A percentile compares a stretch with the other conserved stretches of the same genome.
Evolutionary conservation across 2,113 vertebrate species (phyloP).

Genomic region (Scomber colias): DNA sequence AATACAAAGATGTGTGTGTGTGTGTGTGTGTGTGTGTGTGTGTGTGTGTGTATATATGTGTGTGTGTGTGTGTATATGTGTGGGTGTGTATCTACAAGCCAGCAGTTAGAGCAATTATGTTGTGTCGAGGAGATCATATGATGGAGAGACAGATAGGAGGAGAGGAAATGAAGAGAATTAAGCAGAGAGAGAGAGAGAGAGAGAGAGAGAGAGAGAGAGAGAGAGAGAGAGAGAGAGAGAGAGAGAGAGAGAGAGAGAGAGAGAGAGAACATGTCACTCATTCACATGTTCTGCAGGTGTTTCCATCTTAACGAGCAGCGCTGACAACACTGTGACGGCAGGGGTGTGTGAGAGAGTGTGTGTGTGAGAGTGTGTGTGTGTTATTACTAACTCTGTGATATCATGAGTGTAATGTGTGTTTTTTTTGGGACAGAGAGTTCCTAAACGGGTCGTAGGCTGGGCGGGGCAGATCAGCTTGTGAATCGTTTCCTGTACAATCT

Average conservation of each 20-base stretch:
- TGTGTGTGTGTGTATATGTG: conserved; percentile 5
- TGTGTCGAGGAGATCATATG: background rate
- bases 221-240: too few relatives aligned
- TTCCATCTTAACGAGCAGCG: background rate
- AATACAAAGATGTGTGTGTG: background rate
- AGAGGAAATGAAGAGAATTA: conserved; percentile 25
- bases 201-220: too few relatives aligned
- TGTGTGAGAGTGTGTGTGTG: background rate
- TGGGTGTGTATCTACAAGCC: background rate
- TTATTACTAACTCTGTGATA: background rate
- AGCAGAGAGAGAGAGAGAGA: background rate
- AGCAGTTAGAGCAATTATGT: background rate
- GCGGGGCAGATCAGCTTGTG: conserved; percentile 51
- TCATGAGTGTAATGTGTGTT: too few relatives aligned
- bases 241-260: background rate
- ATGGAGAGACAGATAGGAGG: background rate
- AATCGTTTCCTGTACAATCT: conserved; percentile 55
- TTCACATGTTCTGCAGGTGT: conserved; percentile 8
- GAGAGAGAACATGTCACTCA: conserved; percentile 1
- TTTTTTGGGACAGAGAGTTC: conserved; percentile 33
- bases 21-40: conserved; percentile 14
- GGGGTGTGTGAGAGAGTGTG: background rate
- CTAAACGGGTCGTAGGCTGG: conserved; percentile 62
- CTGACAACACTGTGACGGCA: background rate
- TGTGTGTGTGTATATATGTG: conserved; percentile 17